These are phyloP conservation scores for Darwinula stevensoni DNA, from an alignment of 2,888 invertebrate species.

Conservation along the genomic window DNA sequence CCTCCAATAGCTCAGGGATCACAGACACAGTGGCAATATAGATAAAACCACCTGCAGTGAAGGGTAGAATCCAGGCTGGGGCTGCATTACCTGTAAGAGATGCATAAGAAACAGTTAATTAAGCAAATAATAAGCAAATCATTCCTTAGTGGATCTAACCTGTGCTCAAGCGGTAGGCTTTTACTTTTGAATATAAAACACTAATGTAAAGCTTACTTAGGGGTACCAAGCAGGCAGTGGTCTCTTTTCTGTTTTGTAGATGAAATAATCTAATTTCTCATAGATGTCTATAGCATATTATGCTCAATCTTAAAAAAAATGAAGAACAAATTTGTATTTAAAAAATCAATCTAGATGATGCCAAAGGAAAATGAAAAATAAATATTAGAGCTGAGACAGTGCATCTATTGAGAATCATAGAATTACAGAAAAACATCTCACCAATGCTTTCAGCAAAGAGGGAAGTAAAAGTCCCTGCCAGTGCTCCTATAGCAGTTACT, in stretches of 20 bases:
- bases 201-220: too few species aligned
- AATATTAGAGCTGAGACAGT: too few species aligned
- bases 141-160: conserved; percentile 13
- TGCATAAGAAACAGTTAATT: too few species aligned
- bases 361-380: too few species aligned
- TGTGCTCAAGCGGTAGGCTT: conserved; percentile 11
- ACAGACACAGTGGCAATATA: conserved; percentile 98
- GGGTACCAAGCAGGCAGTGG: too few species aligned
- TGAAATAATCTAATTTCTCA: too few species aligned
- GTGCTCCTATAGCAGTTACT: conserved; percentile 73
- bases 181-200: conserved; percentile 8
- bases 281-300: too few species aligned
- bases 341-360: too few species aligned
- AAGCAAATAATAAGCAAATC: conserved; percentile 4
- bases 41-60: conserved; percentile 97
- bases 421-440: conserved; percentile 10
- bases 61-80: conserved; percentile 70
- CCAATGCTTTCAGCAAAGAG: conserved; percentile 40
- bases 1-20: conserved; percentile 80
- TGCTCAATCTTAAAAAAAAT: too few species aligned
- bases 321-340: too few species aligned
- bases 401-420: conserved; percentile 14
- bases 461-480: conserved; percentile 70
- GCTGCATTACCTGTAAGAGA: conserved; percentile 26
- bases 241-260: too few species aligned